Percentiles rank a stretch among this genome's conserved stretches.
These are phyloP conservation scores for Drosophila tripunctata DNA, from an alignment of 2,888 invertebrate genomes.

Conservation along the genomic window DNA sequence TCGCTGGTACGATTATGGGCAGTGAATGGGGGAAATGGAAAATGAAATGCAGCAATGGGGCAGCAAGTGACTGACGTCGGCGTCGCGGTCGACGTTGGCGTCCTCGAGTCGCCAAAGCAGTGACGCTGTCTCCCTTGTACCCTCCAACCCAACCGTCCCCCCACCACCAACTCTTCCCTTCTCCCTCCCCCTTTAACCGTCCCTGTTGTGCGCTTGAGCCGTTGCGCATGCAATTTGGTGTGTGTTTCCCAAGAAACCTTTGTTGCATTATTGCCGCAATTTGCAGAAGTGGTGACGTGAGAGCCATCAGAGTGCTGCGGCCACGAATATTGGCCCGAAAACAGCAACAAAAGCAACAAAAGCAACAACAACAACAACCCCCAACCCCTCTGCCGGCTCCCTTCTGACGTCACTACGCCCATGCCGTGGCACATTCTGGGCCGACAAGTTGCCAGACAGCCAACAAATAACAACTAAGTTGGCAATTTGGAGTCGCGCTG, in stretches of 20 bases:
- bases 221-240: conserved; percentile 74
- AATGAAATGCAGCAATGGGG: conserved; percentile 60
- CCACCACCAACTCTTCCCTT: neutral
- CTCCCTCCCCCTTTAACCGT: too few relatives aligned
- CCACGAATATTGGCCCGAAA: conserved; percentile 67
- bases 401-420: neutral
- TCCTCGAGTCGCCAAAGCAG: conserved; percentile 57
- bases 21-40: conserved; percentile 5
- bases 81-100: conserved; percentile 32
- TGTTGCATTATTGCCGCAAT: conserved; percentile 77
- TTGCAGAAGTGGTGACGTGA: conserved; percentile 77
- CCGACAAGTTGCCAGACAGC: conserved; percentile 63
- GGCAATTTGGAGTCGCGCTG: conserved; percentile 70
- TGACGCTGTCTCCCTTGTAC: conserved; percentile 5
- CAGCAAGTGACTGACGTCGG: conserved; percentile 54
- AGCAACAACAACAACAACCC: neutral
- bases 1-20: too few relatives aligned
- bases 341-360: neutral
- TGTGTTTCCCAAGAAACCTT: conserved; percentile 77
- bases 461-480: conserved; percentile 77
- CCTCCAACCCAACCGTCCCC: neutral
- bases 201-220: neutral
- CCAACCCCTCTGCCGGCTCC: neutral
- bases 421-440: conserved; percentile 28
- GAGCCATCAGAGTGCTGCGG: conserved; percentile 74